Percentiles rank a stretch among this genome's conserved stretches.
These are phyloP conservation scores for Diabrotica balteata DNA, from an alignment of 2,888 invertebrate species.

Conservation along the genomic window DNA sequence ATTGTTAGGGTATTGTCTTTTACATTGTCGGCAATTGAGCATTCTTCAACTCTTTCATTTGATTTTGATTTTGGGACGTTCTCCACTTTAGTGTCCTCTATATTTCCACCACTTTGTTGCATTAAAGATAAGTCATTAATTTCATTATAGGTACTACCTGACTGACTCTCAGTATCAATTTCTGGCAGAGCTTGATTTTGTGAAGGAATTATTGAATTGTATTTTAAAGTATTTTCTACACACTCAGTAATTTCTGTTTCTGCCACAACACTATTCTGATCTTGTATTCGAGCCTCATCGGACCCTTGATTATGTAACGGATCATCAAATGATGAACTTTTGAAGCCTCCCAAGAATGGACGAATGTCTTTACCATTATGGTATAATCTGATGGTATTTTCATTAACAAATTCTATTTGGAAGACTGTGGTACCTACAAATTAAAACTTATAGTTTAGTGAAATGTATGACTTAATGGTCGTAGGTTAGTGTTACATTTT, in stretches of 20 bases:
- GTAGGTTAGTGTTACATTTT: no score
- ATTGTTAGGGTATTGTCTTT: not conserved
- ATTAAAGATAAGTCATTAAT: not conserved
- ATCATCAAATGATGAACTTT: constrained; percentile 18
- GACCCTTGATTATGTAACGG: constrained; percentile 5
- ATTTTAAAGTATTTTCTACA: not conserved
- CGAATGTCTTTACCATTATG: constrained; percentile 50
- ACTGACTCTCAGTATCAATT: not conserved
- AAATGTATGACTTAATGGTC: no score
- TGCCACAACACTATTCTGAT: not conserved
- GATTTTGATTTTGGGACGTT: not conserved
- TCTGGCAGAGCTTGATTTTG: not conserved
- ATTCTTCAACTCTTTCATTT: not conserved
- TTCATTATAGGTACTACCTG: not conserved
- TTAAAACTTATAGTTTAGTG: constrained; percentile 16
- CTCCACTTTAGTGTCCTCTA: not conserved
- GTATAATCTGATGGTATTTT: constrained; percentile 50
- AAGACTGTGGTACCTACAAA: constrained; percentile 46
- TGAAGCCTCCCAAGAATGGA: constrained; percentile 43
- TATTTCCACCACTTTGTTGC: not conserved
- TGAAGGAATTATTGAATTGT: not conserved
- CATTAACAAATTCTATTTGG: constrained; percentile 51
- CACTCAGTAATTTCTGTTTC: not conserved
- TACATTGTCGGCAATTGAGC: not conserved
- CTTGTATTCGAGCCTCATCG: no score